phyloP scores from a whole-genome alignment of 2,113 vertebrate genomes.

The Gnathonemus longibarbis region DNA sequence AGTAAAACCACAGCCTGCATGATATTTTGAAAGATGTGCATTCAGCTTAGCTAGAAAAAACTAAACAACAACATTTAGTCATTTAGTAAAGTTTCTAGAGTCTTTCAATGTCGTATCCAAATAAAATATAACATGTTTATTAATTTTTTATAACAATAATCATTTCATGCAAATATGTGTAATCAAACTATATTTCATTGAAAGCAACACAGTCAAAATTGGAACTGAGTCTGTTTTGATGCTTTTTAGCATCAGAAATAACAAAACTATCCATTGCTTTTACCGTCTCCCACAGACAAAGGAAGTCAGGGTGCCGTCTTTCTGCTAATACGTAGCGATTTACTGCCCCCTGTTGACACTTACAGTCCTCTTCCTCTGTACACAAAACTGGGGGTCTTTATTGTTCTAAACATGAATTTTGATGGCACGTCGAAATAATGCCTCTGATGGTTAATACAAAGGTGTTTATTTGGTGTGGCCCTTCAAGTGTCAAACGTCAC shows the following conservation, averaged over 20 bases:
- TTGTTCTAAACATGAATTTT: slow-evolving; percentile 38
- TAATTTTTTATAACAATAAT: neutral
- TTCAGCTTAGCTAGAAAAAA: neutral
- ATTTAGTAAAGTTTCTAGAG: slow-evolving; percentile 14
- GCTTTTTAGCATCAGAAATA: slow-evolving; percentile 39
- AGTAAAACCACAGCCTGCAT: neutral
- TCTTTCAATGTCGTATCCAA: neutral
- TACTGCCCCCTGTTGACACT: slow-evolving; percentile 57
- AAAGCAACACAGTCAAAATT: slow-evolving; percentile 23
- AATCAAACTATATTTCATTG: neutral
- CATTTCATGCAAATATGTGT: neutral
- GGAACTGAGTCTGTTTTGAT: slow-evolving; percentile 34
- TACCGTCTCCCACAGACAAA: slow-evolving; percentile 59
- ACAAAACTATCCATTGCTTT: slow-evolving; percentile 45
- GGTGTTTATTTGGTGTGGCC: slow-evolving; percentile 27
- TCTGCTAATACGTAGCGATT: slow-evolving; percentile 39
- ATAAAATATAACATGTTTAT: neutral
- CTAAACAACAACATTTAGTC: neutral
- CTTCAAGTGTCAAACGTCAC: slow-evolving; percentile 22
- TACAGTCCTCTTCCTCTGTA: slow-evolving; percentile 4
- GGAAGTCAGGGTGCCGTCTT: slow-evolving; percentile 30
- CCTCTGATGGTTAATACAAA: slow-evolving; percentile 29
- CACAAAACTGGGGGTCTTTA: slow-evolving; percentile 27
- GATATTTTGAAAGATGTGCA: neutral
- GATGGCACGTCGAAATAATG: slow-evolving; percentile 34